Evolutionary conservation across 2,888 invertebrate species (phyloP).

Genomic region (Vesta saturnalis): DNA sequence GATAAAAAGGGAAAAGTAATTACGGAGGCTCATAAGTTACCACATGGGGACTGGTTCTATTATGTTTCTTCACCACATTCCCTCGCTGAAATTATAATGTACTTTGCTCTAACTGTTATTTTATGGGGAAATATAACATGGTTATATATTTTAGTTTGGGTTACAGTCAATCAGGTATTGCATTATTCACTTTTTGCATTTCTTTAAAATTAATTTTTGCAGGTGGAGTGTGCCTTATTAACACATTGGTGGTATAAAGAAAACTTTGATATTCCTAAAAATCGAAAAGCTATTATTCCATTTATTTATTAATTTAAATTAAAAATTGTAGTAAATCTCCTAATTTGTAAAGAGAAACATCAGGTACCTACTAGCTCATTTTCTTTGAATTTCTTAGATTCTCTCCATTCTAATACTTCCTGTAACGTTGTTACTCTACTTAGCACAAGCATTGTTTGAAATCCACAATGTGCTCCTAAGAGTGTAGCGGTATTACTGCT

Average conservation of each 20-base stretch:
- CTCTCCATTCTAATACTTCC: constrained; percentile 68
- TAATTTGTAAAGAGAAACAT: constrained; percentile 76
- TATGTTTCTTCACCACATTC: constrained; percentile 83
- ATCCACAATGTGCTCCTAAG: constrained; percentile 87
- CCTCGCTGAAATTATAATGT: constrained; percentile 60
- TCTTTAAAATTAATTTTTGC: background rate
- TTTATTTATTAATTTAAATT: constrained; percentile 68
- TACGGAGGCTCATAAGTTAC: constrained; percentile 78
- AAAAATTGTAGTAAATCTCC: constrained; percentile 75
- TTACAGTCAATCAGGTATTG: constrained; percentile 77
- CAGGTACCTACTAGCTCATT: constrained; percentile 75
- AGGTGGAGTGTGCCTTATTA: constrained; percentile 69
- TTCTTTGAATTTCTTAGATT: constrained; percentile 68
- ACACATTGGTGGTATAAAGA: constrained; percentile 84
- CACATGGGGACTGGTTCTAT: constrained; percentile 81
- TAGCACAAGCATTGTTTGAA: constrained; percentile 88
- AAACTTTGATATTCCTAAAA: constrained; percentile 80
- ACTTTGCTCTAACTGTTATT: constrained; percentile 60
- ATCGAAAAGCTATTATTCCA: constrained; percentile 81
- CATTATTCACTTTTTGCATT: background rate
- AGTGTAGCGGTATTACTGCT: constrained; percentile 95
- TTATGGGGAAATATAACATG: constrained; percentile 75
- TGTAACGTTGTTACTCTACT: constrained; percentile 79
- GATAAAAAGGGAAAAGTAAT: constrained; percentile 73
- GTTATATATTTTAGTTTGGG: constrained; percentile 79